Evolutionary conservation across 2,888 invertebrate species (phyloP).

Genomic region (Oscheius myriophilus): DNA sequence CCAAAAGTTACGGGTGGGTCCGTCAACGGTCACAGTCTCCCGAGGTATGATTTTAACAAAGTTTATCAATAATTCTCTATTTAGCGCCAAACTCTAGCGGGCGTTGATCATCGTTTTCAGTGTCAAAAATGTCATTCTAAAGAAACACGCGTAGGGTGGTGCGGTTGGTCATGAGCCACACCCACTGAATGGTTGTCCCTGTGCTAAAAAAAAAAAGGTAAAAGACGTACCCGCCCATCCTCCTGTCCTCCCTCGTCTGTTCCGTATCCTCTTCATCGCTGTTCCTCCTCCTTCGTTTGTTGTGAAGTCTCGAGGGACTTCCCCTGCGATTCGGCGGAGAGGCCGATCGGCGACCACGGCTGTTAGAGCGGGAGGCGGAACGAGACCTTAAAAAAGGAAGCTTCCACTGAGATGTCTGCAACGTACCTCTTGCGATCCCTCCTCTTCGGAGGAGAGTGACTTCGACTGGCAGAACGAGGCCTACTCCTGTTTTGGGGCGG

Average conservation of each 20-base stretch:
- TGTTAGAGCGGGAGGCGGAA: not conserved
- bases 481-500: not conserved
- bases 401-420: too few species aligned
- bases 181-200: too few species aligned
- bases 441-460: not conserved
- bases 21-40: too few species aligned
- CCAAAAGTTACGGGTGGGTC: too few species aligned
- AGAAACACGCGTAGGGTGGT: too few species aligned
- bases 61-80: too few species aligned
- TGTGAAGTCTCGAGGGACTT: conserved; percentile 2
- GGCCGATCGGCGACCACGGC: not conserved
- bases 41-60: too few species aligned
- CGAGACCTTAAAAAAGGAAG: not conserved
- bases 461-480: too few species aligned
- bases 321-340: not conserved
- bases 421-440: conserved; percentile 10
- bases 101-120: too few species aligned
- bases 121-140: too few species aligned
- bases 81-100: too few species aligned
- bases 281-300: conserved; percentile 10
- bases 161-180: too few species aligned
- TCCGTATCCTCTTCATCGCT: conserved; percentile 23
- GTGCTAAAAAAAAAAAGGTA: not conserved
- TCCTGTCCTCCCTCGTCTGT: conserved; percentile 14
- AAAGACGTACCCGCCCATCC: conserved; percentile 4